These are phyloP conservation scores for Agelas oroides DNA, from an alignment of 37 sponge, comb jelly and placozoan species.

Conservation along the genomic window DNA sequence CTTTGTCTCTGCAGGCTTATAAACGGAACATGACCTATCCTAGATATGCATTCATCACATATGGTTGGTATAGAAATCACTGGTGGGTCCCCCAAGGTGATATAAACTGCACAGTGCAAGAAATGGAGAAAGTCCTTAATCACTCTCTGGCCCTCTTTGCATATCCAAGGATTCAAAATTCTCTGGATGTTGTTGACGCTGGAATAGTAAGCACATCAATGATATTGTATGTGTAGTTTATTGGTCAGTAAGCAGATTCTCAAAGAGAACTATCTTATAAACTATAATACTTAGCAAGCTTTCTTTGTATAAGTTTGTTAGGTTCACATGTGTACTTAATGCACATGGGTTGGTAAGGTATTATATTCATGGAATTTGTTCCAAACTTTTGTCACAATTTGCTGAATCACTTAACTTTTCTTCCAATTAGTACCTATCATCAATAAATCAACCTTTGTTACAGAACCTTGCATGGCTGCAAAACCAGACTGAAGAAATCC, in stretches of 20 bases:
- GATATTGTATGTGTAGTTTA: too few species aligned
- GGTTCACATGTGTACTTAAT: too few species aligned
- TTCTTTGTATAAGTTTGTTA: too few species aligned
- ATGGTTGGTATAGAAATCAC: slow-evolving; percentile 19
- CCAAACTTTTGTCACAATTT: too few species aligned
- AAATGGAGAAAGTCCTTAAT: not conserved
- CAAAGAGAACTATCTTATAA: too few species aligned
- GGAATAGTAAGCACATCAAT: slow-evolving; percentile 14
- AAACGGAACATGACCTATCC: not conserved
- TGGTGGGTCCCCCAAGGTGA: slow-evolving; percentile 1
- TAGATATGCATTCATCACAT: not conserved
- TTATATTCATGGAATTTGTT: too few species aligned
- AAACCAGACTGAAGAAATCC: too few species aligned
- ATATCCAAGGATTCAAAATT: slow-evolving; percentile 12
- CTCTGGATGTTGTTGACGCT: not conserved
- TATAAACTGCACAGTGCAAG: not conserved
- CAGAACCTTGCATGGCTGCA: not conserved
- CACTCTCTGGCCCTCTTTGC: not conserved
- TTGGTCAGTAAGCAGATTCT: too few species aligned
- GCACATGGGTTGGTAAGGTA: too few species aligned
- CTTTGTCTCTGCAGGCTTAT: too few species aligned
- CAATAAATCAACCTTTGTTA: not conserved
- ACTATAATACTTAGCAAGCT: too few species aligned
- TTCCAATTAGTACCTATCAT: not conserved
- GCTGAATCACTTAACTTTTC: too few species aligned